phyloP scores from a whole-genome alignment of 30 jellyfish, hydroid and myxozoan genomes.

The Catostylus mosaicus region DNA sequence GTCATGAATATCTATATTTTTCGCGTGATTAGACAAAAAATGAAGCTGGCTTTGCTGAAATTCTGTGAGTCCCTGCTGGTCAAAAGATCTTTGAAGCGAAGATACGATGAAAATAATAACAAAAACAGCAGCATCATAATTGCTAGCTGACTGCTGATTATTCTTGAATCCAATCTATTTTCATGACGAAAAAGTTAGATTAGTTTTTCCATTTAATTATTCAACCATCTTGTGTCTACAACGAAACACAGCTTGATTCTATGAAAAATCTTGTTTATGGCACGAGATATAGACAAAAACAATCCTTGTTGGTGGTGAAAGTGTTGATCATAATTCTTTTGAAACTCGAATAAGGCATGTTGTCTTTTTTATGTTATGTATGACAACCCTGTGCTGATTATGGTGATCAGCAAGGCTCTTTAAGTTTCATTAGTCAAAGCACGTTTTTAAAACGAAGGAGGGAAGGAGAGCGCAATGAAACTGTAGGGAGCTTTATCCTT shows the following conservation, averaged over 20 bases:
- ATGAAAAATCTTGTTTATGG: background rate
- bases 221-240: background rate
- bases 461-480: too few relatives aligned
- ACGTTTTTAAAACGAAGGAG: too few relatives aligned
- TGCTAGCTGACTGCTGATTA: background rate
- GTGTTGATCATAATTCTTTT: background rate
- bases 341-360: too few relatives aligned
- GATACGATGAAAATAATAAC: background rate
- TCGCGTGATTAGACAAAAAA: background rate
- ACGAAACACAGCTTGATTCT: background rate
- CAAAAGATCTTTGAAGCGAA: background rate
- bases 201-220: background rate
- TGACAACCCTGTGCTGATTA: too few relatives aligned
- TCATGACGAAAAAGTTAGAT: background rate
- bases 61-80: background rate
- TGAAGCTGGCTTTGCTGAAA: background rate
- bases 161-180: too few relatives aligned
- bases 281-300: background rate
- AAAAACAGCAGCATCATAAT: background rate
- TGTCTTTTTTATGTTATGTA: too few relatives aligned
- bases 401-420: too few relatives aligned
- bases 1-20: background rate
- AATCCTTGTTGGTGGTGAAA: background rate
- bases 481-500: too few relatives aligned
- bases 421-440: too few relatives aligned